Evolutionary conservation across 2,888 invertebrate species (phyloP).

Genomic region (Lepidonotus clava): DNA sequence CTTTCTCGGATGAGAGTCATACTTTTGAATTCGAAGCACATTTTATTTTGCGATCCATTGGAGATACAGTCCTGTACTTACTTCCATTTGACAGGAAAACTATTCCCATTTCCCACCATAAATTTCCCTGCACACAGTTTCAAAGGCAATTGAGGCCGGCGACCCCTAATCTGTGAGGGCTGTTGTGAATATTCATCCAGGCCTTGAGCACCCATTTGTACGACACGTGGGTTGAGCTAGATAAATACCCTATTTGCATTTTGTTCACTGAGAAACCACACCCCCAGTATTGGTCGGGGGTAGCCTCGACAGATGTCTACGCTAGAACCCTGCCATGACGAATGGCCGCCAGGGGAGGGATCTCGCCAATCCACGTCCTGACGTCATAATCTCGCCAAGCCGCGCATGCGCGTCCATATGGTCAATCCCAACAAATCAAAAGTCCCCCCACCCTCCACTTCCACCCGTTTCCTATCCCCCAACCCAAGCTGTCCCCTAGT

Average conservation of each 20-base stretch:
- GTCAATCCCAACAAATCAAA: neutral
- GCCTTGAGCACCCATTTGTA: conserved; percentile 37
- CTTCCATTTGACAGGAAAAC: no score
- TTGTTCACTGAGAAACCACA: conserved; percentile 16
- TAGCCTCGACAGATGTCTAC: conserved; percentile 31
- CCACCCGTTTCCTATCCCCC: neutral
- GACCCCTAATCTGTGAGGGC: neutral
- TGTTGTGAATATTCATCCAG: conserved; percentile 42
- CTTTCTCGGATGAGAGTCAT: neutral
- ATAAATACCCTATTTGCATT: conserved; percentile 41
- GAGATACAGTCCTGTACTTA: no score
- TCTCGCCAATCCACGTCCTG: conserved; percentile 27
- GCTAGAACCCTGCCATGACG: conserved; percentile 15
- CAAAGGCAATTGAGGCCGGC: neutral
- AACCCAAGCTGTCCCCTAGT: neutral
- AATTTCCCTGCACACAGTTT: no score
- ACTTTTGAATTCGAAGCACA: no score
- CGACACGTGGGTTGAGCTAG: conserved; percentile 9
- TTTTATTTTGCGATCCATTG: no score
- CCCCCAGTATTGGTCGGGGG: neutral
- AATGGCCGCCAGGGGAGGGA: conserved; percentile 24
- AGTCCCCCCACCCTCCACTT: neutral
- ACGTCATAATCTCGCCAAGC: conserved; percentile 13
- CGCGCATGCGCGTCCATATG: neutral
- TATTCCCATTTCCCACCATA: no score